Percentiles rank a stretch among this genome's conserved stretches.
Conservation (phyloP, 37 sponge, comb jelly and placozoan species). For the Ianthella basta region DNA sequence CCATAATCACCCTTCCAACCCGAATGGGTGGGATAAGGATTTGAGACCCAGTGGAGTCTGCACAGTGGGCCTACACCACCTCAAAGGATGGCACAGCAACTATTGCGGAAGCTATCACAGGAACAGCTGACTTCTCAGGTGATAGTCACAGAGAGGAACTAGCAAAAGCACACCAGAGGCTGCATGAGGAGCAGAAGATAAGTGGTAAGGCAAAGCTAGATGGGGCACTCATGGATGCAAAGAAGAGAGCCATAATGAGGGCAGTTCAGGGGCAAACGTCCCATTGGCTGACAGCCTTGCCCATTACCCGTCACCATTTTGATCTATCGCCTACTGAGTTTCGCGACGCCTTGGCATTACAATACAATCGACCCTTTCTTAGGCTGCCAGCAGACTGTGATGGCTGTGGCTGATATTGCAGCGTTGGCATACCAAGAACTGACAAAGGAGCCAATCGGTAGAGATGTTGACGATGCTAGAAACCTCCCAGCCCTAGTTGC, state of each 20-base stretch:
- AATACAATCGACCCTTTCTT: conserved; percentile 17
- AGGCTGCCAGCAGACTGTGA: conserved; percentile 36
- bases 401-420: conserved; percentile 54
- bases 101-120: not conserved
- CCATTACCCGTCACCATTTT: conserved; percentile 39
- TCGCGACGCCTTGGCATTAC: conserved; percentile 46
- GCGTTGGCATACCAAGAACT: too few species aligned
- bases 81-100: conserved; percentile 2
- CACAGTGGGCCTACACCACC: not conserved
- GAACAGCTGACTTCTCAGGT: too few species aligned
- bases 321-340: conserved; percentile 40
- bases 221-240: not conserved
- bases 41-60: conserved; percentile 21
- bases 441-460: conserved; percentile 40
- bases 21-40: conserved; percentile 12
- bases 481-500: conserved; percentile 25
- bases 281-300: conserved; percentile 37
- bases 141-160: not conserved
- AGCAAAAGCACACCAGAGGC: not conserved
- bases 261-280: conserved; percentile 29
- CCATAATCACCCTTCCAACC: conserved; percentile 23
- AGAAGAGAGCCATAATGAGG: conserved; percentile 22
- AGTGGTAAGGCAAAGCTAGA: too few species aligned
- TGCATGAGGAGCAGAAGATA: too few species aligned
- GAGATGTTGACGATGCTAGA: conserved; percentile 18